phyloP scores from a whole-genome alignment of 2,113 vertebrate species.

The Ageneiosus marmoratus region DNA sequence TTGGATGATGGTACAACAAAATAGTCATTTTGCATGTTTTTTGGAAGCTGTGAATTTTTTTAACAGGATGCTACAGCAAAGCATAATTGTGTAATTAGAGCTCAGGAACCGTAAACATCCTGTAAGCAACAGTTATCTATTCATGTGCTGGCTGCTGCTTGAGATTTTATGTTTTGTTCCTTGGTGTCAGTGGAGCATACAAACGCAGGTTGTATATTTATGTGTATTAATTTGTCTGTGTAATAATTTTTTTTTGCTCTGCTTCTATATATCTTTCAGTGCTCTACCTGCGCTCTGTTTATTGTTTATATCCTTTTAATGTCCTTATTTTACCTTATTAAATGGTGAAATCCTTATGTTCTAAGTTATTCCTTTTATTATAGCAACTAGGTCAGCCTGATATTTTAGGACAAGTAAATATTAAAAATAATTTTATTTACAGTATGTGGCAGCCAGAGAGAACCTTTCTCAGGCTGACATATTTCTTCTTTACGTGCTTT shows the following conservation, averaged over 20 bases:
- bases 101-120: not conserved
- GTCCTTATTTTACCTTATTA: not conserved
- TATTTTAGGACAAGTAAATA: not conserved
- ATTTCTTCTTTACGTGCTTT: not conserved
- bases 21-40: not conserved
- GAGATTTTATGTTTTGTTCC: not conserved
- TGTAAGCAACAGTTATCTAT: not conserved
- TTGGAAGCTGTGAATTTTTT: not conserved
- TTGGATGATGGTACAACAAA: not conserved
- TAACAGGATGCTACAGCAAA: not conserved
- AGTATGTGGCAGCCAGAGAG: not conserved
- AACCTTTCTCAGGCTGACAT: not conserved
- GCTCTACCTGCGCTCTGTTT: not conserved
- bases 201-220: not conserved
- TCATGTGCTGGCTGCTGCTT: not conserved
- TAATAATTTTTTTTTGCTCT: not conserved
- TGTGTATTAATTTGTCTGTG: not conserved
- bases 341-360: not conserved
- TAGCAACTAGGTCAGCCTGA: not conserved
- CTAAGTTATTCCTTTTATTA: not conserved
- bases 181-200: not conserved
- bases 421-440: not conserved
- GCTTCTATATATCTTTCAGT: not conserved
- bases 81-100: not conserved
- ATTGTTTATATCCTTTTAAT: not conserved